Percentiles rank a stretch among this genome's conserved stretches.
These are phyloP conservation scores for Cheiracanthium punctorium DNA, from an alignment of 2,888 invertebrate species.

Conservation along the genomic window DNA sequence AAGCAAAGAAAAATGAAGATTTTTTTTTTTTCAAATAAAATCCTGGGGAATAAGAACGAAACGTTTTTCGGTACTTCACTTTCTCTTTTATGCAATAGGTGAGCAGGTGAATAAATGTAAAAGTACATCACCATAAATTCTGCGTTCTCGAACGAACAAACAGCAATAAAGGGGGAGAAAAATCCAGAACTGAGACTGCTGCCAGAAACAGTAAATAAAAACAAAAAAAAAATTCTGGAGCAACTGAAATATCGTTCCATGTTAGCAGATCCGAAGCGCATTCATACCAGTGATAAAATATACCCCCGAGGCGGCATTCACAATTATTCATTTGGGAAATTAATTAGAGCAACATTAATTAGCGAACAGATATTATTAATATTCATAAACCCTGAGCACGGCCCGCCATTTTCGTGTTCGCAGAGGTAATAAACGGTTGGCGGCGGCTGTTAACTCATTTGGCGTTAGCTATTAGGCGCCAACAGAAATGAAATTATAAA, in stretches of 20 bases:
- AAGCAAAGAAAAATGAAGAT: too few relatives aligned
- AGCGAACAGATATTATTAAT: constrained; percentile 59
- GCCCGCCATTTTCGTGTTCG: constrained; percentile 46
- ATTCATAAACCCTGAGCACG: constrained; percentile 48
- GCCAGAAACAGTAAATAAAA: too few relatives aligned
- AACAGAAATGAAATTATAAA: neutral
- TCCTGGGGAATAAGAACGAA: too few relatives aligned
- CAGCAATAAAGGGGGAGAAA: too few relatives aligned
- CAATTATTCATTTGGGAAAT: constrained; percentile 47
- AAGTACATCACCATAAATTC: too few relatives aligned
- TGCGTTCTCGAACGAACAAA: too few relatives aligned
- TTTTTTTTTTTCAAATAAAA: too few relatives aligned
- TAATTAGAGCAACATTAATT: constrained; percentile 61
- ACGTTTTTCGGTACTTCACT: too few relatives aligned
- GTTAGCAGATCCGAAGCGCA: neutral
- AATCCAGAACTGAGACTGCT: too few relatives aligned
- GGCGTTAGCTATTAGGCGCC: neutral
- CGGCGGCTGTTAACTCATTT: neutral
- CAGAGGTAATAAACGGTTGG: constrained; percentile 29
- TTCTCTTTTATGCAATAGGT: too few relatives aligned
- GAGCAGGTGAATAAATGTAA: too few relatives aligned
- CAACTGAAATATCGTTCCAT: neutral
- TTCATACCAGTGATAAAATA: constrained; percentile 43
- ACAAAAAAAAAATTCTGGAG: neutral
- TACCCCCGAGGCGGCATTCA: constrained; percentile 11